Percentiles rank a stretch among this genome's conserved stretches.
phyloP scores from a whole-genome alignment of 2,113 vertebrate species.

The Solea senegalensis region DNA sequence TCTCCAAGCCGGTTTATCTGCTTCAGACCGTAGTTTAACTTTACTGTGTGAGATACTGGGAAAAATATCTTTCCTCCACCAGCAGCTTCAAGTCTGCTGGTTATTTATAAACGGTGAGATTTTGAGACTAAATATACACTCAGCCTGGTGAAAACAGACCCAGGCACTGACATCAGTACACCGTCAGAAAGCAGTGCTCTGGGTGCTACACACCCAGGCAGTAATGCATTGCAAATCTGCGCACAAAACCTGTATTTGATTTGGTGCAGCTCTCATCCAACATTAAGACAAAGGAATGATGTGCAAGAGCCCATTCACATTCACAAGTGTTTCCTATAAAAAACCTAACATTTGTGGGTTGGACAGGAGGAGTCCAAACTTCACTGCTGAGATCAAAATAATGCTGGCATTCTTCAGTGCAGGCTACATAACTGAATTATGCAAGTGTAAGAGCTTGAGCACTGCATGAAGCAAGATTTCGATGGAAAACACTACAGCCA shows the following conservation, averaged over 20 bases:
- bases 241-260: slow-evolving; percentile 5
- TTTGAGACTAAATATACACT: slow-evolving; percentile 62
- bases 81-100: slow-evolving; percentile 33
- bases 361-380: neutral
- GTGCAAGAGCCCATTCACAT: neutral
- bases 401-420: slow-evolving; percentile 1
- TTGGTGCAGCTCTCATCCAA: slow-evolving; percentile 6
- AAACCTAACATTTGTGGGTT: slow-evolving; percentile 10
- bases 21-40: neutral
- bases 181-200: neutral
- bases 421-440: slow-evolving; percentile 32
- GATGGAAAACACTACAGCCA: neutral
- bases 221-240: neutral
- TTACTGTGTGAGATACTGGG: neutral
- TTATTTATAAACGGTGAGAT: slow-evolving; percentile 61
- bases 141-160: slow-evolving; percentile 38
- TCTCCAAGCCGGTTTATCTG: neutral
- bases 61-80: neutral
- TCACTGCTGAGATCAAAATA: slow-evolving; percentile 11
- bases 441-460: slow-evolving; percentile 21
- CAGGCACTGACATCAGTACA: slow-evolving; percentile 34
- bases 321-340: slow-evolving; percentile 31
- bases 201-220: slow-evolving; percentile 1
- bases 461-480: neutral
- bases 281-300: neutral